Evolutionary conservation across 2,113 vertebrate genomes (phyloP).

Genomic region (Bolborhynchus lineola): DNA sequence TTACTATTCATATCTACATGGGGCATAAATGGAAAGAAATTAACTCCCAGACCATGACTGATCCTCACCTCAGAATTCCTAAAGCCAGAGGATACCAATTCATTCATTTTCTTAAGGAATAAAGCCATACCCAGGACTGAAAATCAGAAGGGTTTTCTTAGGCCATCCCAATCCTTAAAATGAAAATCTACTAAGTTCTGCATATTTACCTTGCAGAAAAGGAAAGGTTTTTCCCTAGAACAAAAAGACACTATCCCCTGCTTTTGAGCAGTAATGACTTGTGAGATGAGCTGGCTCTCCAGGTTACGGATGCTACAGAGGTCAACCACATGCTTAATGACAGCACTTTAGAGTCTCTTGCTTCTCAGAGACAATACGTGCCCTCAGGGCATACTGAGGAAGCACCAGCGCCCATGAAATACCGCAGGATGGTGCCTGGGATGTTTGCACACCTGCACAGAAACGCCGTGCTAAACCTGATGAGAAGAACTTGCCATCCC

Average conservation of each 20-base stretch:
- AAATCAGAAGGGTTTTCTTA: background rate
- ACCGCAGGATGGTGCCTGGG: fast-evolving
- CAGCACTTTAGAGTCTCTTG: background rate
- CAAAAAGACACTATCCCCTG: background rate
- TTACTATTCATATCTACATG: background rate
- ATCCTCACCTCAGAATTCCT: background rate
- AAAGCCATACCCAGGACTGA: background rate
- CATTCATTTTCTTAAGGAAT: background rate
- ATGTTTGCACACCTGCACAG: fast-evolving
- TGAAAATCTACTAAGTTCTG: background rate
- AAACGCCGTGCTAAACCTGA: fast-evolving
- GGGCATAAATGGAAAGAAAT: background rate
- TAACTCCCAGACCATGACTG: background rate
- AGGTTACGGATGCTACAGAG: fast-evolving
- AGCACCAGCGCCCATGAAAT: fast-evolving
- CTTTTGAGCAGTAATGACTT: background rate
- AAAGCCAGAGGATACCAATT: background rate
- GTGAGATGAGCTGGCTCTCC: background rate
- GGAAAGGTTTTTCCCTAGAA: background rate
- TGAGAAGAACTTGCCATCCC: background rate
- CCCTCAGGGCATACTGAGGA: background rate
- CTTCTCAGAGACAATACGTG: background rate
- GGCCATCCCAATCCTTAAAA: background rate
- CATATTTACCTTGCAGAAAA: background rate
- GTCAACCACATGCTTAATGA: fast-evolving